Evolutionary conservation across 2,113 vertebrate genomes (phyloP), one percentile per base, ranked within the genome.

Genomic region (Mesembrinibis cayennensis): DNA sequence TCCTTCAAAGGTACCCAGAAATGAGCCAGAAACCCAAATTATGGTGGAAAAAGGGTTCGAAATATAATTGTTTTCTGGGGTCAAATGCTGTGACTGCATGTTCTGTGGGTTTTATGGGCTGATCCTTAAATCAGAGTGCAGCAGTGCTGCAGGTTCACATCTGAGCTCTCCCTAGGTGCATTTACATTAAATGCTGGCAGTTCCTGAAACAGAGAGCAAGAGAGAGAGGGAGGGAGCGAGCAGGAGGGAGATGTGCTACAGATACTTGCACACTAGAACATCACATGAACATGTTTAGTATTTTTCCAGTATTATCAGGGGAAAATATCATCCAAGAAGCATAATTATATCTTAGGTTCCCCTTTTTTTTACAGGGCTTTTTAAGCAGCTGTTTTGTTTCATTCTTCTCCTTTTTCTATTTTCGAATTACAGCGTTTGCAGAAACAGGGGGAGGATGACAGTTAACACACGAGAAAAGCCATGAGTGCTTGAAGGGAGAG

Each of bases 361-460:
- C 1, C 6, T 38, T 91, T 93, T 93, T 76, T 70, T 55, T 13
- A 11, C 3, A 3, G 40, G 27, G 62, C 16, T 77, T 82, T 95
- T 95, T 2, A 91, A 93, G 71, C 49, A 44, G 87, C 47, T 95
- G 81, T 74, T 96, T 82, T 85, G 59, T 77, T 95, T 96, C 56
- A 61, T 95, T 92, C 91, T 96, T 97, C 95, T 95, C 83, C 91
- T 96, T 97, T 94, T 94, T 89, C 96, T 97, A 93, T 95, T 97
- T 96, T 95, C 1, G 55, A 93, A 89, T 78, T 58, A 89, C 79
- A 93, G 47, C 2, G 0, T 81, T 87, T 95, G 88, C 92, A 97
- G 94, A 80, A 97, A 53, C 50, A 91, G 82, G 85, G 93, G 96
- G 84, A 90, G 79, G 89, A 67, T 82, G 86, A 88, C 89, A 93